These are phyloP conservation scores for Melopsittacus undulatus DNA, from an alignment of 2,797 vertebrate genomes.

Conservation along the genomic window DNA sequence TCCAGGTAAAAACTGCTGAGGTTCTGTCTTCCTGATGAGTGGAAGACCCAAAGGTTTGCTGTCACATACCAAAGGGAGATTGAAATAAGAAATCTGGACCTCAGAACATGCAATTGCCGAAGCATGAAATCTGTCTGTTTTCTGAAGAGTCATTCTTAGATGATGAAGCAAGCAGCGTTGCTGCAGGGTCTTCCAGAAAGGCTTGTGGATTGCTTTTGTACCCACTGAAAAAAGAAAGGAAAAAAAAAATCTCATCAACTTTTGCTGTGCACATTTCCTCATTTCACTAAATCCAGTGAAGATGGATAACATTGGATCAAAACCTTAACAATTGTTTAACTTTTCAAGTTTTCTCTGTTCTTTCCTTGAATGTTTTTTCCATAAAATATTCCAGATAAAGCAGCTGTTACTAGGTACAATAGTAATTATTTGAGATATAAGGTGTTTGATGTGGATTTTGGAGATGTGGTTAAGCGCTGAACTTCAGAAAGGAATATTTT, in stretches of 20 bases:
- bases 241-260: neutral
- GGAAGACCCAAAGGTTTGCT: neutral
- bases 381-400: neutral
- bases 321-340: neutral
- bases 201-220: neutral
- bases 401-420: neutral
- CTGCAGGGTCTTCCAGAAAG: neutral
- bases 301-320: conserved; percentile 24
- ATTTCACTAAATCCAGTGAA: neutral
- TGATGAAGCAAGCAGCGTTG: neutral
- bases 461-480: neutral
- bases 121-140: neutral
- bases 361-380: neutral
- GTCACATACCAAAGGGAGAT: neutral
- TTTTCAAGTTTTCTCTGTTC: neutral
- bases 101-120: neutral
- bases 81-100: neutral
- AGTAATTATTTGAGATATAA: conserved; percentile 8
- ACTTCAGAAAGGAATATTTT: neutral
- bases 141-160: neutral
- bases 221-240: neutral
- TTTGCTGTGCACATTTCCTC: neutral
- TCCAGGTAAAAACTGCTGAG: neutral
- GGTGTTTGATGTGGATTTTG: neutral
- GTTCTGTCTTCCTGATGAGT: neutral